phyloP scores from a whole-genome alignment of 92 coral and sea anemone genomes.

The Zoanthus gigantus region DNA sequence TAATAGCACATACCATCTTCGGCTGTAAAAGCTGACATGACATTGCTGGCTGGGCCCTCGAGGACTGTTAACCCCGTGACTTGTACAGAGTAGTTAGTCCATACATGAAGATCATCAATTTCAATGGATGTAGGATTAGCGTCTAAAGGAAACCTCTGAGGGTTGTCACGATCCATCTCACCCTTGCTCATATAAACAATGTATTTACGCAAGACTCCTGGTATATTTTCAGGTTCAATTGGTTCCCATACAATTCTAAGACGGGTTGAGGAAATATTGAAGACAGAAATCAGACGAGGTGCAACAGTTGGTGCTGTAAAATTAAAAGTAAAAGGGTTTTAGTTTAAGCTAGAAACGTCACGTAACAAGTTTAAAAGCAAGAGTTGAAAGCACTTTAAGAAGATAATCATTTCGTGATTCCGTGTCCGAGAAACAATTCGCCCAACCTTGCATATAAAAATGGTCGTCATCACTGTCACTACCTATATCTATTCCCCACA shows the following conservation, averaged over 20 bases:
- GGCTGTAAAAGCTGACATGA: conserved; percentile 10
- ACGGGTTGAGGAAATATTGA: conserved; percentile 28
- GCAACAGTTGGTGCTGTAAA: conserved; percentile 16
- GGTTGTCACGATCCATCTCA: background rate
- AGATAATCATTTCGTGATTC: background rate
- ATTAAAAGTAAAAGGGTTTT: background rate
- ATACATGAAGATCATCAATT: background rate
- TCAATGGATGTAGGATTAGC: background rate
- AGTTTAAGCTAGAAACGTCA: background rate
- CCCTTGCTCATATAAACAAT: conserved; percentile 13
- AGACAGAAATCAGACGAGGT: conserved; percentile 11
- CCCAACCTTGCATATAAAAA: too few relatives aligned
- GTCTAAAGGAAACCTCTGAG: background rate
- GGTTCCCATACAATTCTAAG: conserved; percentile 32
- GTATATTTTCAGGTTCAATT: background rate
- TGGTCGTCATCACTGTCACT: too few relatives aligned
- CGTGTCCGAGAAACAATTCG: too few relatives aligned
- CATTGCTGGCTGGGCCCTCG: conserved; percentile 10
- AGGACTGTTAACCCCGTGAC: background rate
- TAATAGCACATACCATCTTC: conserved; percentile 17
- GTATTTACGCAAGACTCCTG: conserved; percentile 5
- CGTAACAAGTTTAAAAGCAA: too few relatives aligned
- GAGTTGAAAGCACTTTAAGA: background rate
- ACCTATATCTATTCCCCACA: too few relatives aligned
- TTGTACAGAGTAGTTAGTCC: conserved; percentile 30